phyloP scores from a whole-genome alignment of 2,113 vertebrate species.

The Melanocharis versteri region DNA sequence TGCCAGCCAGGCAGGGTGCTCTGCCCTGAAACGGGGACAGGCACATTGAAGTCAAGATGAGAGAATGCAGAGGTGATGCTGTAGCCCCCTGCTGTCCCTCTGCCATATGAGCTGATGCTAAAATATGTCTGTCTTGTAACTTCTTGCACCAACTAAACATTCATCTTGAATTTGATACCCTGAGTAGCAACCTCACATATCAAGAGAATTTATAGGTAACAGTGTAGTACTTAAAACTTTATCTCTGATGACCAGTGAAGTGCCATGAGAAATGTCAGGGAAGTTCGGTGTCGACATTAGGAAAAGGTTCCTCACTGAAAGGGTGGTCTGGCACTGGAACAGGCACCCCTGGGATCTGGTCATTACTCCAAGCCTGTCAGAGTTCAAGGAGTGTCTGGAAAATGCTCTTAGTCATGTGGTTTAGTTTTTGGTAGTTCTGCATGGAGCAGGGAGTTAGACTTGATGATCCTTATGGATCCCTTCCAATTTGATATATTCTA shows the following conservation, averaged over 20 bases:
- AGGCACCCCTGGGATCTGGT: not conserved
- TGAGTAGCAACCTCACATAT: not conserved
- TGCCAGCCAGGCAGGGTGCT: not conserved
- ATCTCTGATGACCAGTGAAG: not conserved
- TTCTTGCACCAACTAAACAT: not conserved
- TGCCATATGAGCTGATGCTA: not conserved
- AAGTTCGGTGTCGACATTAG: not conserved
- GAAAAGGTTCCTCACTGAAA: not conserved
- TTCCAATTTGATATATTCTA: not conserved
- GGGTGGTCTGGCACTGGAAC: not conserved
- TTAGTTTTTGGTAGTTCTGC: not conserved
- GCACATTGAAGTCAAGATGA: not conserved
- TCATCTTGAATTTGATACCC: not conserved
- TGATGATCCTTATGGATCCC: not conserved
- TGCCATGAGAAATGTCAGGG: not conserved
- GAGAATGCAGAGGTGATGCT: not conserved
- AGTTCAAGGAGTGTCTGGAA: not conserved
- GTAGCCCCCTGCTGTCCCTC: not conserved
- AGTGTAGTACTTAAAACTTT: not conserved
- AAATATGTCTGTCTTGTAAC: not conserved
- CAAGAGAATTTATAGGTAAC: not conserved
- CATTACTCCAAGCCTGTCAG: not conserved
- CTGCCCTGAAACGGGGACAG: rapidly evolving
- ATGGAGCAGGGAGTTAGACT: not conserved
- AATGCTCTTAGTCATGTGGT: not conserved